Evolutionary conservation across 1,140 invertebrate genomes (phyloP), one percentile per base, ranked within the genome.

Genomic region (Cephus cinctus): DNA sequence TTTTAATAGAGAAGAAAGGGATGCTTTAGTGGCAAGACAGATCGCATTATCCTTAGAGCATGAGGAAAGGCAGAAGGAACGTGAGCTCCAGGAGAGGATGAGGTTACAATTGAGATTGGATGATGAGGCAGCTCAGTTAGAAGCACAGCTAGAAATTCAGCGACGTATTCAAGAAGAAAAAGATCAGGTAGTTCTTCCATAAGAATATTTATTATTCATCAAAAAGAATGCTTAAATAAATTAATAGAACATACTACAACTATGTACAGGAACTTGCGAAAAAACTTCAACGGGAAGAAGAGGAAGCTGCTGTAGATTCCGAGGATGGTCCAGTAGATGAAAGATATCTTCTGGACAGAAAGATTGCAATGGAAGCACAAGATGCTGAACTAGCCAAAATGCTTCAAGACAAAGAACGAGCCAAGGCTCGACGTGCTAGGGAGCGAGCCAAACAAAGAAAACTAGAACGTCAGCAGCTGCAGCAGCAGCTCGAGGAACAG

Each of bases 351-450:
- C 59, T 79, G 20, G 89, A 93, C 73, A 82, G 85, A 61, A 80
- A 89, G 54, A 67, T 86, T 49, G 90, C 91, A 5, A 92, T 96
- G 40, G 93, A 97, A 75, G 88, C 88, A 3, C 92, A 96, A 68
- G 94, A 97, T 70, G 85, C 90, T 36, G 90, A 96, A 71, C 76
- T 96, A 2, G 94, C 94, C 1, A 83, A 86, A 62, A 83, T 96
- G 66, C 77, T 97, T 30, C 92, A 97, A 68, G 92, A 96, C 65
- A 85, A 86, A 73, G 86, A 93, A 65, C 83, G 83, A 52, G 82
- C 83, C 5, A 86, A 85, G 63, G 80, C 81, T 1, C 81, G 80
- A 58, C 73, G 86, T 47, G 86, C 87, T 1, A 80, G 81, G 36
- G 84, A 87, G 63, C 73, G 78, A 56, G 83, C 83, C 0, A 81